Base-by-base conservation (phyloP, 1,140 invertebrate genomes). In the Drosophila sturtevanti region DNA sequence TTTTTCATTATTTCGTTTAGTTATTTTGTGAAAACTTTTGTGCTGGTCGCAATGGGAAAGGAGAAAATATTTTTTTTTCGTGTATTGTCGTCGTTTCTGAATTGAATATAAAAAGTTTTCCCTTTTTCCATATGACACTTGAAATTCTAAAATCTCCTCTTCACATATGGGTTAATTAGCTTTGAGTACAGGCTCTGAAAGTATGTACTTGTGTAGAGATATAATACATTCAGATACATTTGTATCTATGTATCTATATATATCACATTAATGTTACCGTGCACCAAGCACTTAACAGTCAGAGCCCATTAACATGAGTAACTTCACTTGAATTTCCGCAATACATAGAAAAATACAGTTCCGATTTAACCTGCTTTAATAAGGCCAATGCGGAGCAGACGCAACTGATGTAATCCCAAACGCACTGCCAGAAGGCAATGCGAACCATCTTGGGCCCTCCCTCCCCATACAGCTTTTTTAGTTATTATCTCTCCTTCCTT, bases 351-450 rank as follows among this genome's bases (percentile, higher is more conserved):
- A 81, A 68, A 63, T 70, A 72, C 79, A 72, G 84, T 82, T 82
- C 84, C 82, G 84, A 87, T 89, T 75, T 81, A 73, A 61, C 48
- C 65, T 63, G 65, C 67, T 74, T 70, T 79, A 79, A 86, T 79
- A 75, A 82, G 79, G 60, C 68, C 44, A 44, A 48, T 56, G 41
- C 64, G 35, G 44, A 61, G 37, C 18, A 58, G 56, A 24, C 51
- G 21, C 63, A 62, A 66, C 68, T 86, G 79, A 86, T 75, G 84
- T 79, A 87, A 87, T 70, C 68, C 73, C 79, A 21, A 31, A 89
- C 84, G 84, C 82, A 82, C 71, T 37, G 73, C 65, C 75, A 63
- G 65, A 67, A 89, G 81, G 74, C 65, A 77, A 34, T 68, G 56
- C 63, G 52, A 52, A 35, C 16, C 58, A n/a, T n/a, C n/a, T n/a